phyloP scores from a whole-genome alignment of 2,113 vertebrate genomes.

The Marcusenius ussheri region DNA sequence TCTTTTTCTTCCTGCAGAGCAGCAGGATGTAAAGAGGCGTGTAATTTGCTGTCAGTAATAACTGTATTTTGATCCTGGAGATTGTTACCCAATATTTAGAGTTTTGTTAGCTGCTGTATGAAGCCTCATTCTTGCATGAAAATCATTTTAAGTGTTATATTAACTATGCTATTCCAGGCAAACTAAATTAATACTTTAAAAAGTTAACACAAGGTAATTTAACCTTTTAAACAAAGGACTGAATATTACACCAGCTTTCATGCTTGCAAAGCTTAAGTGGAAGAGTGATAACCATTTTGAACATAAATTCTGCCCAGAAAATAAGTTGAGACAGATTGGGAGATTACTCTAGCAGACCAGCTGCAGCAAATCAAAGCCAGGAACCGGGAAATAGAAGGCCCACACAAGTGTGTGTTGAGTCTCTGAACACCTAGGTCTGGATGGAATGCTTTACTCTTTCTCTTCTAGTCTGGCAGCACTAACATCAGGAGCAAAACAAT shows the following conservation, averaged over 20 bases:
- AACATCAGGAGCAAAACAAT: constrained; percentile 28
- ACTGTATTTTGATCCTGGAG: not conserved
- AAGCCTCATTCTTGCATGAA: not conserved
- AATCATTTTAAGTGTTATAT: not conserved
- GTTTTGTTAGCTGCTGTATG: not conserved
- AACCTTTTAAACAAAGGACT: not conserved
- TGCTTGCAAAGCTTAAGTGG: not conserved
- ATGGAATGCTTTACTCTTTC: constrained; percentile 36
- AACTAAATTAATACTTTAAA: not conserved
- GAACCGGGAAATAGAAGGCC: constrained; percentile 32
- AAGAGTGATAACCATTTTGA: constrained; percentile 50
- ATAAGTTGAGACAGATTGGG: constrained; percentile 55
- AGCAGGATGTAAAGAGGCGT: not conserved
- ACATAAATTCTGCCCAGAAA: constrained; percentile 52
- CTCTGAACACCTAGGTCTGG: constrained; percentile 63
- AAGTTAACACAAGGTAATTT: not conserved
- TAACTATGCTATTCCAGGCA: not conserved
- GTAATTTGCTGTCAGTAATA: not conserved
- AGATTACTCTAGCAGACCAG: constrained; percentile 51
- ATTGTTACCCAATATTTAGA: not conserved
- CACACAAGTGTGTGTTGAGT: constrained; percentile 30
- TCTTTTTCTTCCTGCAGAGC: not conserved
- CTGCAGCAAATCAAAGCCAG: constrained; percentile 66
- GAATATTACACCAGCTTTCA: not conserved
- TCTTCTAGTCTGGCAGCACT: not conserved